Evolutionary conservation across 1,140 invertebrate species (phyloP), one percentile per base, ranked within the genome.

Genomic region (Reticulitermes speratus): DNA sequence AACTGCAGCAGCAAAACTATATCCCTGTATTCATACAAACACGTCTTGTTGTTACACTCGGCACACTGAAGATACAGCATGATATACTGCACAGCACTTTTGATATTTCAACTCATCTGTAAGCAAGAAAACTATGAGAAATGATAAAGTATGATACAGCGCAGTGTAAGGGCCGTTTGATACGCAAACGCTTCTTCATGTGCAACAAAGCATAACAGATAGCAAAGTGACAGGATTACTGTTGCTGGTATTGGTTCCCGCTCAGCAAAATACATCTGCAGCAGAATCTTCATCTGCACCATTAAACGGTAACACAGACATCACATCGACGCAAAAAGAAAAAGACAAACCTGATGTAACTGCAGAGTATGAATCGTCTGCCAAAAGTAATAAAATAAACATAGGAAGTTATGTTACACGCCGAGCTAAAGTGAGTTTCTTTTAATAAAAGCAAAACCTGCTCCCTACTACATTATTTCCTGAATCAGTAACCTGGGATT

Each of bases 311-410:
- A 75, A 75, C 65, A 75, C n/a, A 16, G 65, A 3, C 65, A n/a
- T 30, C 25, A 30, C n/a, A 25, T n/a, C 65, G 65, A n/a, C n/a
- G 65, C 0, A 30, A 30, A 38, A 38, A 38, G 38, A 38, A 38
- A 38, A 75, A 75, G n/a, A 75, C n/a, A 75, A 75, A 75, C n/a
- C 65, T 30, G 65, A 75, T 75, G 65, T 75, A 75, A 75, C n/a
- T 11, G 25, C 65, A 8, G 65, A 75, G 16, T 25, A 30, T 75
- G n/a, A 75, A 75, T n/a, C 65, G 1, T 75, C 8, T 75, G 16
- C 65, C 65, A 75, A 30, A 75, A 75, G 25, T 75, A 75, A n/a
- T 65, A 23, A 65, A 65, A 65, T 19, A 8, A n/a, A 19, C 12
- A 65, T 25, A 65, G 0, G 59, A n/a, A 65, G 16, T 75, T 30